These are phyloP conservation scores for Drosophila arawakana DNA, from an alignment of 1,140 invertebrate species.

Conservation along the genomic window DNA sequence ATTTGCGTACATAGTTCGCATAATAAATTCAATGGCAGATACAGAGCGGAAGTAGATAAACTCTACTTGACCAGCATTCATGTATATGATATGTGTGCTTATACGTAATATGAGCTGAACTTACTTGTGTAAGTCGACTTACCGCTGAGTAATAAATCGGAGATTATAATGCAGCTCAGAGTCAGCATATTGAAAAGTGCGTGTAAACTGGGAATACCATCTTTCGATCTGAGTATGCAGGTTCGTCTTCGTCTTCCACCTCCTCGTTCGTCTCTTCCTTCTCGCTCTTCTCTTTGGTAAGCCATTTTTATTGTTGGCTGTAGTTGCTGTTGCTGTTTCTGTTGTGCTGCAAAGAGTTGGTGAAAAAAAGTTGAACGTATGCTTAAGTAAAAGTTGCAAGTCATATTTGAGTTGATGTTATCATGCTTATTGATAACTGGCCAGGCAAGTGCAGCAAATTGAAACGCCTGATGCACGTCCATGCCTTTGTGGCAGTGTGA, in stretches of 20 bases:
- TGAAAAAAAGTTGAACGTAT: slow-evolving; percentile 22
- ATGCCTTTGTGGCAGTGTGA: slow-evolving; percentile 32
- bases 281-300: slow-evolving; percentile 17
- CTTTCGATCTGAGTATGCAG: slow-evolving; percentile 18
- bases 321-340: slow-evolving; percentile 18
- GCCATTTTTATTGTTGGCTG: slow-evolving; percentile 46
- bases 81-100: not conserved
- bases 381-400: slow-evolving; percentile 54
- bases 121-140: slow-evolving; percentile 58
- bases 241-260: slow-evolving; percentile 8
- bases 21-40: slow-evolving; percentile 61
- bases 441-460: slow-evolving; percentile 22
- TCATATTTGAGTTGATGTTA: slow-evolving; percentile 66
- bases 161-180: slow-evolving; percentile 80
- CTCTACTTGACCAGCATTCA: not conserved
- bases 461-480: slow-evolving; percentile 11
- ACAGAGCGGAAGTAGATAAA: slow-evolving; percentile 30
- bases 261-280: slow-evolving; percentile 6
- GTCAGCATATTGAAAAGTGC: slow-evolving; percentile 75
- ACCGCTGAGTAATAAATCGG: slow-evolving; percentile 82
- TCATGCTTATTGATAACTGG: slow-evolving; percentile 73
- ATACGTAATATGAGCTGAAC: slow-evolving; percentile 15
- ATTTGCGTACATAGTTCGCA: slow-evolving; percentile 64
- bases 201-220: slow-evolving; percentile 36
- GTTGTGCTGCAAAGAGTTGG: slow-evolving; percentile 51